A percentile compares a stretch with the other conserved stretches of the same genome.
phyloP scores from a whole-genome alignment of 2,797 vertebrate species.

The Myotis myotis region DNA sequence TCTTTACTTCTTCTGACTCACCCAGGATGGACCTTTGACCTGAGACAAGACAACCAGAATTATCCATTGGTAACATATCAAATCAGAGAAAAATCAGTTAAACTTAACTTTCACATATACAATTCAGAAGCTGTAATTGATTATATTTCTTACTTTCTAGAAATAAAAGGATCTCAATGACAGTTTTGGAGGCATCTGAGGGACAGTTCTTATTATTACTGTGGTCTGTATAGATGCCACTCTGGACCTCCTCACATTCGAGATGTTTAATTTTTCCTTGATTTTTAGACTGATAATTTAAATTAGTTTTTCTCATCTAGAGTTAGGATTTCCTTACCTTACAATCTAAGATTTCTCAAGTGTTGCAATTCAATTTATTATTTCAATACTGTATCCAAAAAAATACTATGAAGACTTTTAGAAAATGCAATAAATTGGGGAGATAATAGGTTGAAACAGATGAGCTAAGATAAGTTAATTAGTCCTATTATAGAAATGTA shows the following conservation, averaged over 20 bases:
- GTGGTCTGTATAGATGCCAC: neutral
- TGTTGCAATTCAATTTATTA: conserved; percentile 7
- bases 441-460: neutral
- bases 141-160: neutral
- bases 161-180: neutral
- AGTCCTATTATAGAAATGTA: neutral
- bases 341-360: neutral
- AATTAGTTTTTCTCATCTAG: neutral
- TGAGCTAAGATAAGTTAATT: neutral
- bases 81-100: neutral
- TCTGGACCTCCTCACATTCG: neutral
- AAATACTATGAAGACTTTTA: neutral
- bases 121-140: neutral
- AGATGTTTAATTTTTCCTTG: neutral
- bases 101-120: neutral
- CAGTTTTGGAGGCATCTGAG: neutral
- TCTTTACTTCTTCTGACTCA: neutral
- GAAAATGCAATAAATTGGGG: neutral
- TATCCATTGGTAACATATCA: neutral
- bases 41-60: neutral
- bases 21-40: neutral
- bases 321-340: neutral
- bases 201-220: neutral
- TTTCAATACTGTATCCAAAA: neutral
- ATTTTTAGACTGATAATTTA: neutral